A percentile compares a stretch with the other conserved stretches of the same genome.
phyloP scores from a whole-genome alignment of 2,113 vertebrate species.

The Martes martes region DNA sequence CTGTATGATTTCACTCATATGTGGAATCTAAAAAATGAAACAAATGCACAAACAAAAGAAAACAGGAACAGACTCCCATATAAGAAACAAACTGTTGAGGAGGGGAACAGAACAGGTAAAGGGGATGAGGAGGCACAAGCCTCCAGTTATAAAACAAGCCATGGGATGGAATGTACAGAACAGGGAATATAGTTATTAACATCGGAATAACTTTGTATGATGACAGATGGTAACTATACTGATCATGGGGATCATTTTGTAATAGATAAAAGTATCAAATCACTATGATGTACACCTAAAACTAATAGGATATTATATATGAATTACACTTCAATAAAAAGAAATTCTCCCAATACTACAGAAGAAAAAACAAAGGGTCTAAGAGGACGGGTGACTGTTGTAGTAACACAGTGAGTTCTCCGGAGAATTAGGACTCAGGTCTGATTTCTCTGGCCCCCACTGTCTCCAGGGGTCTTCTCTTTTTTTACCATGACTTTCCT shows the following conservation, averaged over 20 bases:
- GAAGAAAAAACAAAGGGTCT: not conserved
- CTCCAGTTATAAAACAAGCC: not conserved
- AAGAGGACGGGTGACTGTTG: not conserved
- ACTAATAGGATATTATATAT: not conserved
- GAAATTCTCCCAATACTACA: not conserved
- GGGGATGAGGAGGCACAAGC: not conserved
- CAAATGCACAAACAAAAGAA: not conserved
- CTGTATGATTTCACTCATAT: too few species aligned
- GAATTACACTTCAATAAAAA: not conserved
- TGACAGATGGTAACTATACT: not conserved
- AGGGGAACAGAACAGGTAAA: not conserved
- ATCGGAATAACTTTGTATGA: not conserved
- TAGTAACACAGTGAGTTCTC: not conserved
- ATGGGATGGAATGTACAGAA: not conserved
- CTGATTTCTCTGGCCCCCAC: not conserved
- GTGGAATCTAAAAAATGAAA: not conserved
- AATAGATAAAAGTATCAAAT: not conserved
- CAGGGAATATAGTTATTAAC: not conserved
- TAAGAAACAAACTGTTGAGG: not conserved
- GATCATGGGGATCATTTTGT: not conserved
- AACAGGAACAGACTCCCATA: not conserved
- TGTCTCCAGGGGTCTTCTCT: not conserved
- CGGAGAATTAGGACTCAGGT: not conserved
- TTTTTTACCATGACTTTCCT: not conserved
- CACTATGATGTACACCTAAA: not conserved